Evolutionary conservation across 2,113 vertebrate species (phyloP).

Genomic region (Lamprotornis superbus): DNA sequence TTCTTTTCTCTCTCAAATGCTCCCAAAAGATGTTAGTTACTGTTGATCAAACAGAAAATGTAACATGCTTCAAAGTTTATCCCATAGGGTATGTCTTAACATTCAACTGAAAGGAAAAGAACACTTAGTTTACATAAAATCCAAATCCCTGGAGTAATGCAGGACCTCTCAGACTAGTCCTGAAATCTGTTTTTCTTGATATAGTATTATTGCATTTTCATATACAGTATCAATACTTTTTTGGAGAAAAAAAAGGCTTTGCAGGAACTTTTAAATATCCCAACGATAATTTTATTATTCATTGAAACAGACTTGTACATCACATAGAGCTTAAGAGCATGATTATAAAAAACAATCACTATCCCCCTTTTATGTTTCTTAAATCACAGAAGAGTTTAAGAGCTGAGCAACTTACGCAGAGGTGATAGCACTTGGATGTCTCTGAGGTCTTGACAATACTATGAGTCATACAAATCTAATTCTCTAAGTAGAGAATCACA

Average conservation of each 20-base stretch:
- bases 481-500: neutral
- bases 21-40: neutral
- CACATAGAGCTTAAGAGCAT: neutral
- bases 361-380: neutral
- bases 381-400: slow-evolving; percentile 22
- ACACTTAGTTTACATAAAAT: neutral
- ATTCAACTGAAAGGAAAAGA: neutral
- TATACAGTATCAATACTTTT: neutral
- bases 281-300: slow-evolving; percentile 46
- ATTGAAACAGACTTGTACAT: slow-evolving; percentile 37
- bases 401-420: slow-evolving; percentile 18
- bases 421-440: neutral
- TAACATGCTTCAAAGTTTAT: neutral
- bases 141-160: neutral
- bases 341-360: slow-evolving; percentile 24
- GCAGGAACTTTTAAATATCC: neutral
- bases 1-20: neutral
- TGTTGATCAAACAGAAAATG: neutral
- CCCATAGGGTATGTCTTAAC: neutral
- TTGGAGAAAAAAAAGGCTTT: neutral
- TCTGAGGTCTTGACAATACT: neutral
- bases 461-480: neutral
- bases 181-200: neutral
- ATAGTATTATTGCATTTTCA: neutral
- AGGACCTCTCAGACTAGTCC: neutral